Base-by-base conservation (phyloP, 2,797 vertebrate genomes). In the Cottoperca gobio region DNA sequence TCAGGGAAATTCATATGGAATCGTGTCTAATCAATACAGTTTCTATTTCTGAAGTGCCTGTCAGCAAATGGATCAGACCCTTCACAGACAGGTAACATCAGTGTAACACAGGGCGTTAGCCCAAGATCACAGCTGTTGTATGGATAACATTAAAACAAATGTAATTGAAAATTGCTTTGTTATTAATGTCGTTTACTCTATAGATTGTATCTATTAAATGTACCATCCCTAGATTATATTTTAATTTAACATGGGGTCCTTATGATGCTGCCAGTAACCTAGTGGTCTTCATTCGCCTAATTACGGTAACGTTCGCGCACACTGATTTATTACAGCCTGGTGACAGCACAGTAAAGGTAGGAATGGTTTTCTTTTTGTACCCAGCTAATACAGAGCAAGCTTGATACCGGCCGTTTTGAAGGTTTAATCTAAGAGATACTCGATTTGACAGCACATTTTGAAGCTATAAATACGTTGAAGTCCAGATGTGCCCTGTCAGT, bases 11-110 rank as follows among this genome's bases (percentile, higher is more conserved):
- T 37, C 50, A 58, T n/a, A 45, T 24, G 14, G 40, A 39, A 57
- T 71, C 65, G n/a, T 75, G 24, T 81, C 81, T 21, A 24, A 88
- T 88, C 88, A 72, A 89, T 85, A 69, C 52, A 10, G 46, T 33
- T 55, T 61, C 79, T 88, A 77, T 87, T 88, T 77, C 33, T 76
- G 75, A 70, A 63, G 67, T 26, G 50, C 49, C 55, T 57, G 63
- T 82, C 81, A 87, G 82, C 61, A 79, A 19, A 73, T 55, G 23
- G 48, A 70, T 5, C 35, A 60, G 59, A 72, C 39, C 66, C 11
- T 64, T 31, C 40, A 37, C 33, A 60, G 33, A 46, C 49, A 84
- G 75, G 45, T 52, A 61, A n/a, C n/a, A n/a, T n/a, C n/a, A n/a
- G 49, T 23, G 58, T 8, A 8, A 19, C 57, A 67, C 37, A 46